Percentiles rank a stretch among this genome's conserved stretches.
Evolutionary conservation across 1,140 invertebrate species (phyloP).

Genomic region (Meloidogyne exigua): DNA sequence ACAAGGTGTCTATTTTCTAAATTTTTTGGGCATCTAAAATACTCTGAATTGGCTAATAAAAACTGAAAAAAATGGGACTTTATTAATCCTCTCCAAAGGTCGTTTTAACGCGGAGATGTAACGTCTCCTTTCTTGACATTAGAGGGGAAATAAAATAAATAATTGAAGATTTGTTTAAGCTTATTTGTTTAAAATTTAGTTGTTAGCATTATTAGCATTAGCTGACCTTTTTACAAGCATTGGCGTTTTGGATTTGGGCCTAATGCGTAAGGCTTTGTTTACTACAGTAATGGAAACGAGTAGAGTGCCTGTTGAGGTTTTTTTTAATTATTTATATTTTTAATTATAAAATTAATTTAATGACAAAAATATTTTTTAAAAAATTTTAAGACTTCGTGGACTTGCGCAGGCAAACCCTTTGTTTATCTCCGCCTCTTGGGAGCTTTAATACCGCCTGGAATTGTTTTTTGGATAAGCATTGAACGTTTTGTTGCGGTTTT

Average conservation of each 20-base stretch:
- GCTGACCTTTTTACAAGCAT: constrained; percentile 36
- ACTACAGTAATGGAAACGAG: constrained; percentile 29
- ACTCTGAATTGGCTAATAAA: too few relatives aligned
- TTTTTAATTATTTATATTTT: not conserved
- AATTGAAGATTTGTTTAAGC: too few relatives aligned
- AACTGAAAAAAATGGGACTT: too few relatives aligned
- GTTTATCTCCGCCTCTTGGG: constrained; percentile 41
- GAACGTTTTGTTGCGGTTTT: constrained; percentile 44
- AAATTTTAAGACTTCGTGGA: constrained; percentile 40
- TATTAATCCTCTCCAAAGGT: too few relatives aligned
- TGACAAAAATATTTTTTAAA: constrained; percentile 2
- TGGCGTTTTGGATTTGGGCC: constrained; percentile 30
- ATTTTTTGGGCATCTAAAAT: too few relatives aligned
- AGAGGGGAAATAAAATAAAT: too few relatives aligned
- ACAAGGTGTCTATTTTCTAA: constrained; percentile 30
- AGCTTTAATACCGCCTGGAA: constrained; percentile 33
- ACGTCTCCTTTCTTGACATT: too few relatives aligned
- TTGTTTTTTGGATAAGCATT: constrained; percentile 44
- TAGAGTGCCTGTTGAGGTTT: constrained; percentile 32
- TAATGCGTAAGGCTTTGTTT: constrained; percentile 31
- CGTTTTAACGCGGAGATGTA: too few relatives aligned
- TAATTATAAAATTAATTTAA: not conserved
- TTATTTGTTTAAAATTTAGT: constrained; percentile 18
- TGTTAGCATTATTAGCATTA: constrained; percentile 39
- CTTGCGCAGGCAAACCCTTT: constrained; percentile 40